Evolutionary conservation across 2,888 invertebrate genomes (phyloP).

Genomic region (Zootermopsis nevadensis): DNA sequence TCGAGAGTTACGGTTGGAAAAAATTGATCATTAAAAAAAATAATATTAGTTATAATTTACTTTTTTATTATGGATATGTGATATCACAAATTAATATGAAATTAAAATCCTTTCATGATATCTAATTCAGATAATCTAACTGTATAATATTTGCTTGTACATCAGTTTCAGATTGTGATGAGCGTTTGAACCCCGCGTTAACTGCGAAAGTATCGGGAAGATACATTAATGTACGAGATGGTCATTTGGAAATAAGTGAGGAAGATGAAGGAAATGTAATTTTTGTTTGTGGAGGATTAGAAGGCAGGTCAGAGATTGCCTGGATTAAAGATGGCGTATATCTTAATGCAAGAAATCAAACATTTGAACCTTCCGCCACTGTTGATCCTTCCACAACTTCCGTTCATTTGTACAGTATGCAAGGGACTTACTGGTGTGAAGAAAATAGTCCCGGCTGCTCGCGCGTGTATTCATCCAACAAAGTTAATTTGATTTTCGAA

Average conservation of each 20-base stretch:
- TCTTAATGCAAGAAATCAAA: neutral
- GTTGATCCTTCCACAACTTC: neutral
- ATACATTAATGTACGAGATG: neutral
- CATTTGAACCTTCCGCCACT: neutral
- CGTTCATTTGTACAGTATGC: neutral
- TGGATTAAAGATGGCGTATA: constrained; percentile 10
- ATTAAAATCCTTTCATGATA: too few relatives aligned
- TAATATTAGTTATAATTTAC: too few relatives aligned
- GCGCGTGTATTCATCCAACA: neutral
- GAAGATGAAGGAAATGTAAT: neutral
- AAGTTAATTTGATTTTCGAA: neutral
- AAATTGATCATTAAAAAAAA: too few relatives aligned
- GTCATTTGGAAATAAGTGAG: neutral
- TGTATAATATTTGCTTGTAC: neutral
- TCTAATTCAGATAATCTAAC: too few relatives aligned
- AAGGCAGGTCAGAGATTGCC: neutral
- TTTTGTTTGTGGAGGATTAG: neutral
- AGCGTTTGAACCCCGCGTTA: neutral
- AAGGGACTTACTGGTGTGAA: constrained; percentile 8
- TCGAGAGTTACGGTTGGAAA: too few relatives aligned
- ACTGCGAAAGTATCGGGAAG: neutral
- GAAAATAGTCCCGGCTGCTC: neutral
- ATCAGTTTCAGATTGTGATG: neutral
- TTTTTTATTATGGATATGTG: too few relatives aligned
- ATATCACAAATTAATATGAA: too few relatives aligned